These are phyloP conservation scores for Ceratosolen solmsi DNA, from an alignment of 1,140 invertebrate species.

Conservation along the genomic window DNA sequence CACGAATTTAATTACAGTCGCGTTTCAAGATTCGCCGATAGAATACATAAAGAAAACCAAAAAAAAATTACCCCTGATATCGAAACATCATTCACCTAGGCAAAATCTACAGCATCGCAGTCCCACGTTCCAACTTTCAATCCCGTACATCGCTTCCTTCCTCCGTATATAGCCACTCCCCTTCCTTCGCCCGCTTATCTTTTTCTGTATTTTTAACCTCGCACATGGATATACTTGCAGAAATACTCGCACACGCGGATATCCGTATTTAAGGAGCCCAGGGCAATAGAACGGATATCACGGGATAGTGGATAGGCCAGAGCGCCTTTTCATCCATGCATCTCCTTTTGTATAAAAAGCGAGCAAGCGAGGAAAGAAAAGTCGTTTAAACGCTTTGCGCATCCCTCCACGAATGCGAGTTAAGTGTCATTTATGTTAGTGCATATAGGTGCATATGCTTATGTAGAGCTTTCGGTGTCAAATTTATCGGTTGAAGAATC, in stretches of 20 bases:
- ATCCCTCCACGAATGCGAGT: neutral
- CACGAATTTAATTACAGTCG: too few species aligned
- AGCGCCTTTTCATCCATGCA: neutral
- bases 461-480: neutral
- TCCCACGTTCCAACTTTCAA: constrained; percentile 21
- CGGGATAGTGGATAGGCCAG: neutral
- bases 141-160: neutral
- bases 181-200: constrained; percentile 19
- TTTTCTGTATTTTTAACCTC: constrained; percentile 17
- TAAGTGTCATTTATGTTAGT: constrained; percentile 8
- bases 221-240: neutral
- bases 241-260: neutral
- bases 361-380: constrained; percentile 7
- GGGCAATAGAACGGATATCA: constrained; percentile 21
- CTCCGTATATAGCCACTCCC: neutral
- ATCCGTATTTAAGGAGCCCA: neutral
- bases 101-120: neutral
- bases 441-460: neutral
- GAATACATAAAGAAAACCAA: too few species aligned
- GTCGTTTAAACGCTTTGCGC: neutral
- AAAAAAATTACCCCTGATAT: too few species aligned
- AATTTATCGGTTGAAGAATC: constrained; percentile 16
- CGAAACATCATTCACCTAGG: too few species aligned
- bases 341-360: constrained; percentile 17
- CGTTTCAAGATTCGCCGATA: too few species aligned